Evolutionary conservation across 2,113 vertebrate genomes (phyloP).

Genomic region (Hemiprocne comata): DNA sequence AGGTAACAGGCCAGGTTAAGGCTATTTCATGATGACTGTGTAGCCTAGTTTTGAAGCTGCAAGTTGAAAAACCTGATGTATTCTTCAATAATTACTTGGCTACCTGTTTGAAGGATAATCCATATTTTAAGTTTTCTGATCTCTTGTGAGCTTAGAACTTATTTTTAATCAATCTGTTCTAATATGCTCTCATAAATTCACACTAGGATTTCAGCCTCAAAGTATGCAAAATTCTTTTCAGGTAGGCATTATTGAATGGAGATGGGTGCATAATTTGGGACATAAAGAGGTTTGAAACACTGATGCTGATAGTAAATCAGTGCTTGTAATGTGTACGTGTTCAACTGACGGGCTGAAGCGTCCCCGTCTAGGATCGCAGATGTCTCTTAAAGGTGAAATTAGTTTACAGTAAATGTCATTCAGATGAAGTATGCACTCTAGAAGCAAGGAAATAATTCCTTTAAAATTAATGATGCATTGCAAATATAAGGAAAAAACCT

Average conservation of each 20-base stretch:
- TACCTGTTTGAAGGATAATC: constrained; percentile 33
- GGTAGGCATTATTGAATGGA: not conserved
- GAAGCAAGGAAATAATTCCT: constrained; percentile 69
- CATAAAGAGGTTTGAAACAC: not conserved
- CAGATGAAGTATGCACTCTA: constrained; percentile 72
- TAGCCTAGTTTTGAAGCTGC: not conserved
- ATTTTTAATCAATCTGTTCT: not conserved
- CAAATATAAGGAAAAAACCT: constrained; percentile 65
- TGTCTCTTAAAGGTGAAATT: constrained; percentile 76
- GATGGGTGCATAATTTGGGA: not conserved
- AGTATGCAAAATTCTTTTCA: not conserved
- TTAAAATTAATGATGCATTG: constrained; percentile 80
- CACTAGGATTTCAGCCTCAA: not conserved
- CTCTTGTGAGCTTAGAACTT: not conserved
- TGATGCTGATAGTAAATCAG: constrained; percentile 15
- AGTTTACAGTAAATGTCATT: constrained; percentile 74
- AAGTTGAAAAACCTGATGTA: not conserved
- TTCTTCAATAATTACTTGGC: constrained; percentile 32
- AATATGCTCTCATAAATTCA: constrained; percentile 31
- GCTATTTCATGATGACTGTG: not conserved
- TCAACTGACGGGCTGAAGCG: not conserved
- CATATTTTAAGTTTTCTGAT: constrained; percentile 41
- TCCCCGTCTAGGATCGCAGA: constrained; percentile 1
- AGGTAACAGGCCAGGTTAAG: not conserved
- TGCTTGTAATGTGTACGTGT: not conserved